Base-by-base conservation (phyloP, 2,113 vertebrate genomes). In the Calyptommatus sinebrachiatus region DNA sequence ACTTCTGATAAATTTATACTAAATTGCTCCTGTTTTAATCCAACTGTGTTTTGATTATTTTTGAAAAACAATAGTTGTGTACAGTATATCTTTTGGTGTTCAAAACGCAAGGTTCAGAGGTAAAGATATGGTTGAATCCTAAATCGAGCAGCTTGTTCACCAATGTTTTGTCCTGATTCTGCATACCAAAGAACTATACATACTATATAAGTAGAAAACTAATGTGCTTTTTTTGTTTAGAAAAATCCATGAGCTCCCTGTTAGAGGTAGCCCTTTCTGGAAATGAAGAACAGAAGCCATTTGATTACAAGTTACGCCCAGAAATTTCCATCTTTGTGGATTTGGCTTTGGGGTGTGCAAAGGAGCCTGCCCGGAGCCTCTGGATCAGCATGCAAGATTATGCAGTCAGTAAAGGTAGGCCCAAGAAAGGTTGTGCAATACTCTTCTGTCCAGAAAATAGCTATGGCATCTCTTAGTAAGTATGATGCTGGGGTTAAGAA, bases 351-450 rank as follows among this genome's bases (percentile, higher is more conserved):
- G 97, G 98, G 26, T 98, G 97, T 76, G 96, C 96, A 28, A 99
- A 99, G 93, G 98, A 99, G 84, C 98, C 98, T 22, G 95, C 97
- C 46, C 95, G 96, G 87, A 98, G 96, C 87, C 96, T 99, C 60
- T 99, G 98, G 98, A 95, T 97, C 91, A 98, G 96, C 88, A 97
- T 99, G 97, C 97, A 97, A 83, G 98, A 99, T 91, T 99, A 98
- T 67, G 97, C 98, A 82, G 80, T 98, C 70, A 99, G 97, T 92
- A 99, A 99, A 97, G 98, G 98, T 99, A 85, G 85, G 85, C 24
- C 26, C 6, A 20, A 73, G 65, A 20, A 26, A n/a, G 41, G 8
- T 2, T 50, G 48, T 16, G 78, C 2, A 8, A 1, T 73, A 68
- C 20, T 22, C 12, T 35, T 41, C 2, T 10, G 12, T 12, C 68